These are phyloP conservation scores for Smittia aterrima DNA, from an alignment of 2,888 invertebrate genomes.

Conservation along the genomic window DNA sequence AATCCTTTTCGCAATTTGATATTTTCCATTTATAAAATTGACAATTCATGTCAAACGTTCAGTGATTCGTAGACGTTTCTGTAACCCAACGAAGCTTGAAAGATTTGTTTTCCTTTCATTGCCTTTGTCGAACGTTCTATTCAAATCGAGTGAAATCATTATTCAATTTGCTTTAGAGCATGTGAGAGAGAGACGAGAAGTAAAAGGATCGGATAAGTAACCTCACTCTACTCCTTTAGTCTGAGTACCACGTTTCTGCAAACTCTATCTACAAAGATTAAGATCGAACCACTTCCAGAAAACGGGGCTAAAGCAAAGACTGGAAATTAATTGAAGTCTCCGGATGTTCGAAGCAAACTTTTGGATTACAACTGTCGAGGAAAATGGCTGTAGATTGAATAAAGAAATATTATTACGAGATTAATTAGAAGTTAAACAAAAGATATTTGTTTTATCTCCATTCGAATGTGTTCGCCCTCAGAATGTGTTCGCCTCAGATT, in stretches of 20 bases:
- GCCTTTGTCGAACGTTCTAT: neutral
- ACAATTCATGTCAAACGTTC: too few species aligned
- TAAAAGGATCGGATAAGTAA: neutral
- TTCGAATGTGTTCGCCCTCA: too few species aligned
- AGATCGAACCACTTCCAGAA: neutral
- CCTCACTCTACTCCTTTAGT: neutral
- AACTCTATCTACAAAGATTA: too few species aligned
- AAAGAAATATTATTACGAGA: neutral
- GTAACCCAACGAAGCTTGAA: neutral
- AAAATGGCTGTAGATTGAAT: neutral
- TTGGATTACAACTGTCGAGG: neutral
- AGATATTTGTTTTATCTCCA: neutral
- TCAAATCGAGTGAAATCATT: constrained; percentile 11
- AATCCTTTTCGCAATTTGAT: neutral
- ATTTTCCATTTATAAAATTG: too few species aligned
- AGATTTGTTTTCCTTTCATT: neutral
- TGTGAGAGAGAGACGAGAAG: neutral
- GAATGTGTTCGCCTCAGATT: too few species aligned
- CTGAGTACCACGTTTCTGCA: too few species aligned
- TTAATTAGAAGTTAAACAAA: constrained; percentile 2
- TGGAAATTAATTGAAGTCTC: constrained; percentile 12
- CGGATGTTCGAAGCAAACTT: neutral
- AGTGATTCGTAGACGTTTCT: too few species aligned
- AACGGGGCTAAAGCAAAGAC: neutral
- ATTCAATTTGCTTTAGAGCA: neutral